These are phyloP conservation scores for Cyanoderma ruficeps DNA, from an alignment of 2,113 vertebrate genomes.

Conservation along the genomic window DNA sequence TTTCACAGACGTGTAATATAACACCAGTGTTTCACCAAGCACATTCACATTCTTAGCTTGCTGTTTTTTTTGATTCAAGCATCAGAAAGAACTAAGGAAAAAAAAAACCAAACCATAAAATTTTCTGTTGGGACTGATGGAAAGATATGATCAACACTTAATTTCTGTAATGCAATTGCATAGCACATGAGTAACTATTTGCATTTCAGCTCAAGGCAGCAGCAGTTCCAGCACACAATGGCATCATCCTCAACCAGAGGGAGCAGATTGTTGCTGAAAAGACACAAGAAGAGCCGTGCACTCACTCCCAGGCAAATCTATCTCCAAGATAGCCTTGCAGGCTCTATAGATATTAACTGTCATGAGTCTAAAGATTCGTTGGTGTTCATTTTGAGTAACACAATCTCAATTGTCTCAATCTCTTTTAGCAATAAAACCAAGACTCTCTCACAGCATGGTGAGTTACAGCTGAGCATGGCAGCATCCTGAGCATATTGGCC, in stretches of 20 bases:
- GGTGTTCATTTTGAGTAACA: not conserved
- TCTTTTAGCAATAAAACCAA: not conserved
- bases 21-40: not conserved
- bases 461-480: not conserved
- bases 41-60: not conserved
- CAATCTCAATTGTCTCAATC: not conserved
- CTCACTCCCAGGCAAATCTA: not conserved
- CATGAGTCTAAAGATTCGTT: not conserved
- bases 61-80: slow-evolving; percentile 6
- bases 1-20: not conserved
- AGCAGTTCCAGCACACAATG: not conserved
- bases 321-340: not conserved
- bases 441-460: not conserved
- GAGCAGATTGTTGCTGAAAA: no score
- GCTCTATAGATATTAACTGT: slow-evolving; percentile 1
- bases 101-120: not conserved
- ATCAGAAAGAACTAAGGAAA: not conserved
- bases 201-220: not conserved
- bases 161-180: not conserved
- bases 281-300: rapidly evolving
- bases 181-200: not conserved
- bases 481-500: not conserved
- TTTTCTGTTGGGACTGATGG: not conserved
- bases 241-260: not conserved
- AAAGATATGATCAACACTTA: not conserved